phyloP scores from a whole-genome alignment of 2,113 vertebrate species.

The Zosterops pallidus region DNA sequence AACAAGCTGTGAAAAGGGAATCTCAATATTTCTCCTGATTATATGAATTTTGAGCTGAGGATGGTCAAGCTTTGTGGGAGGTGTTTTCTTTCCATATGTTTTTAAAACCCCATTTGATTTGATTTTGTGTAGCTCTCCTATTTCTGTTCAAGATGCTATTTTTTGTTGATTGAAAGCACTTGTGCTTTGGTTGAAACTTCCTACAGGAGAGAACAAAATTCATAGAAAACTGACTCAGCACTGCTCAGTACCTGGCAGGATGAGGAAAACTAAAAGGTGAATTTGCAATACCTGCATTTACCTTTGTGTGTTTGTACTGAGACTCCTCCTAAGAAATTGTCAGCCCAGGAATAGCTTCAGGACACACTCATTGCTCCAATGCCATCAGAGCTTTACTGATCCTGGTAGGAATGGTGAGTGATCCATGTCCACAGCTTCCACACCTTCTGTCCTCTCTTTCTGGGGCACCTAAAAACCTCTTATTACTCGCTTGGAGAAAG shows the following conservation, averaged over 20 bases:
- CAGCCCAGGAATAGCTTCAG: not conserved
- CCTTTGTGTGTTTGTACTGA: not conserved
- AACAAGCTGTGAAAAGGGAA: not conserved
- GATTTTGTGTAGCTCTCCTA: not conserved
- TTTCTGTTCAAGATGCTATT: not conserved
- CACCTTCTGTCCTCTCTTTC: not conserved
- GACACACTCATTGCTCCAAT: not conserved
- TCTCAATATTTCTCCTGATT: not conserved
- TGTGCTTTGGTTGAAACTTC: not conserved
- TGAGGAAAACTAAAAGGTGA: not conserved
- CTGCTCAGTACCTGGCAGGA: not conserved
- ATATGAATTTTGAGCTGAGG: not conserved
- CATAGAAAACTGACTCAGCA: not conserved
- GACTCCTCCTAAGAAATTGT: not conserved
- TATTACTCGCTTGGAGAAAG: not conserved
- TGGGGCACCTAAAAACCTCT: not conserved
- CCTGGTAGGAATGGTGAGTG: not conserved
- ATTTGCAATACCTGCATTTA: not conserved
- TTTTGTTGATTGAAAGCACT: not conserved
- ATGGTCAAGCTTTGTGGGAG: not conserved
- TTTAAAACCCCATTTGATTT: not conserved
- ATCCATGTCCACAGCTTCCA: not conserved
- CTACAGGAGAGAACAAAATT: not conserved
- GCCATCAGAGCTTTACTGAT: not conserved
- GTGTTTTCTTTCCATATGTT: not conserved